Evolutionary conservation across 2,797 vertebrate species (phyloP), one percentile per base, ranked within the genome.

Genomic region (Orestias chungarensis): DNA sequence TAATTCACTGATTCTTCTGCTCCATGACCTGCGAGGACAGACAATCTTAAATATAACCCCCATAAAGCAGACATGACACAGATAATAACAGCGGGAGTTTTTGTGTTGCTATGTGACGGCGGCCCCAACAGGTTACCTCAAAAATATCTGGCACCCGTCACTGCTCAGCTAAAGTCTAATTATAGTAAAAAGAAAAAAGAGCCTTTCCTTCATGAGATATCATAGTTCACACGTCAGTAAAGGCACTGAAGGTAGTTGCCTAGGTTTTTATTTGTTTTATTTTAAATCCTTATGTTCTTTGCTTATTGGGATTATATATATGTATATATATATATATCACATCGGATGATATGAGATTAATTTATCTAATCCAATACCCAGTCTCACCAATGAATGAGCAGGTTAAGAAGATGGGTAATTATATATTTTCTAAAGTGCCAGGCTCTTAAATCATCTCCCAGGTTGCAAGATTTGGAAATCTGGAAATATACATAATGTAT

Each of bases 31-130:
- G 43, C 54, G 12, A 54, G 70, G 68, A 72, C 4, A 11, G 27
- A n/a, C 70, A 71, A 66, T 70, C 75, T 83, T 90, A 88, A 84
- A 91, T 81, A 85, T 59, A 85, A 75, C 42, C 62, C 69, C 57
- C 11, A 68, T 43, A 64, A 65, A 64, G 46, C 74, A 72, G 82
- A 81, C 81, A 76, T 69, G 80, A 83, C 67, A 73, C 81, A 85
- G 82, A 84, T 74, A 67, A 69, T 78, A 69, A 57, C 42, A 38
- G 49, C 49, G 73, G 71, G 82, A 82, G 75, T 71, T 81, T 40
- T 27, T 0, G 27, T 68, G 83, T 89, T 88, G 84, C 90, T 86
- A 78, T 73, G 87, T 82, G 80, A 89, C 86, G 64, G 11, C 49
- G 80, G 35, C 12, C 25, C 12, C 31, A 29, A 17, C 27, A 29